Evolutionary conservation across 2,113 vertebrate genomes (phyloP).

Genomic region (Gallinago paraguaiae): DNA sequence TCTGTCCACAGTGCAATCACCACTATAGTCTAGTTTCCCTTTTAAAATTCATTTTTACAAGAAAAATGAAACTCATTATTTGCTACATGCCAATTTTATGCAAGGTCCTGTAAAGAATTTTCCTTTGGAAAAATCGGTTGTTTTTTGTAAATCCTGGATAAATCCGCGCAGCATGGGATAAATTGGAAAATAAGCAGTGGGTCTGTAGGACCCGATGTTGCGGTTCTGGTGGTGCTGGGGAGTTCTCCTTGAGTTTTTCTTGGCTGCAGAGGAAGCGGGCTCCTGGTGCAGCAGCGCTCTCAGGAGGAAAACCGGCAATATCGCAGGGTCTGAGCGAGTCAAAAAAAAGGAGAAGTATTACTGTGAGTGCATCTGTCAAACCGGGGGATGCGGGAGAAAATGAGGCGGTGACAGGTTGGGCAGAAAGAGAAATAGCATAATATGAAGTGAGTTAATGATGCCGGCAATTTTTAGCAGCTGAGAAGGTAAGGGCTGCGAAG

Average conservation of each 20-base stretch:
- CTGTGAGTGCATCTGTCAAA: neutral
- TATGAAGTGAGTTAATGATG: conserved; percentile 56
- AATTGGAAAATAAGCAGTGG: neutral
- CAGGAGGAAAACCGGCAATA: conserved; percentile 61
- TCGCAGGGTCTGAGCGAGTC: conserved; percentile 14
- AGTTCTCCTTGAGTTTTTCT: neutral
- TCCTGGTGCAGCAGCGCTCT: conserved; percentile 70
- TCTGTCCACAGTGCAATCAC: neutral
- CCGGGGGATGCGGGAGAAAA: neutral
- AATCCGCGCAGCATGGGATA: neutral
- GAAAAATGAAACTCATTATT: neutral
- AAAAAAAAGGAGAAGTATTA: neutral
- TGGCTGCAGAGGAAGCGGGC: neutral
- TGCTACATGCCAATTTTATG: neutral
- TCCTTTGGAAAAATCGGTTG: conserved; percentile 14
- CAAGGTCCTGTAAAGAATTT: neutral
- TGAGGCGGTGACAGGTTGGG: conserved; percentile 39
- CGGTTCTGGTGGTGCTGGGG: neutral
- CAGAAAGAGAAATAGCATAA: conserved; percentile 58
- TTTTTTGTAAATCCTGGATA: conserved; percentile 17
- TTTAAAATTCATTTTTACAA: neutral
- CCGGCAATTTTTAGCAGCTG: conserved; percentile 49
- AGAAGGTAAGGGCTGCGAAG: conserved; percentile 32
- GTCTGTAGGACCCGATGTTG: neutral
- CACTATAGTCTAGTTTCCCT: neutral